Percentiles rank a stretch among this genome's conserved stretches.
These are phyloP conservation scores for Ctenopoma multispine DNA, from an alignment of 2,797 vertebrate species.

Conservation along the genomic window DNA sequence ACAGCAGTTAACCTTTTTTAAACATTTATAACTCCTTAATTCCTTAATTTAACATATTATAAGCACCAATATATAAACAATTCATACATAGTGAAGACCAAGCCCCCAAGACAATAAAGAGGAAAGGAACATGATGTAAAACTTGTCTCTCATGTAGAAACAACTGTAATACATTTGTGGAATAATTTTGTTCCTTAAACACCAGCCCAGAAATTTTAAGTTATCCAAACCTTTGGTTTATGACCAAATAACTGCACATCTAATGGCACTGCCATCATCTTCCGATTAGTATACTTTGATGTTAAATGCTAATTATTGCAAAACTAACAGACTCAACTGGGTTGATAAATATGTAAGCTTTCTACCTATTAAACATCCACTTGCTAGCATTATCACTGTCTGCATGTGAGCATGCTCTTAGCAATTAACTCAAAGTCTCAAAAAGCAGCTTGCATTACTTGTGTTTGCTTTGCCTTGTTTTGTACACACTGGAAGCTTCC, in stretches of 20 bases:
- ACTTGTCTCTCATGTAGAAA: too few relatives aligned
- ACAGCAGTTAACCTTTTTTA: neutral
- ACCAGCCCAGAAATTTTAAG: too few relatives aligned
- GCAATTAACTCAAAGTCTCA: neutral
- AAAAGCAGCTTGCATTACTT: neutral
- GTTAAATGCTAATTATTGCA: neutral
- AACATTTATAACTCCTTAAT: neutral
- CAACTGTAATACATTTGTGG: too few relatives aligned
- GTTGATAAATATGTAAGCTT: neutral
- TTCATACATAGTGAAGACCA: neutral
- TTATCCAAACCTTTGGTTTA: neutral
- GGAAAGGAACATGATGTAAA: too few relatives aligned
- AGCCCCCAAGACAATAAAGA: too few relatives aligned
- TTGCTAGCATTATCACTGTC: neutral
- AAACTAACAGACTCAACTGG: too few relatives aligned
- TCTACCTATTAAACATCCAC: neutral
- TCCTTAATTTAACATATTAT: too few relatives aligned
- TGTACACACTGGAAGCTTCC: neutral
- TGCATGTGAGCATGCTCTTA: neutral
- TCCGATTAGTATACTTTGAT: neutral
- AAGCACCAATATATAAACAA: neutral
- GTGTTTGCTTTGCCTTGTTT: neutral
- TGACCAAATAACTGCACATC: neutral
- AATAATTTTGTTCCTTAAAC: neutral
- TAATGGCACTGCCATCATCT: neutral